Evolutionary conservation across 2,888 invertebrate species (phyloP), one percentile per base, ranked within the genome.

Genomic region (Sialis fuliginosa): DNA sequence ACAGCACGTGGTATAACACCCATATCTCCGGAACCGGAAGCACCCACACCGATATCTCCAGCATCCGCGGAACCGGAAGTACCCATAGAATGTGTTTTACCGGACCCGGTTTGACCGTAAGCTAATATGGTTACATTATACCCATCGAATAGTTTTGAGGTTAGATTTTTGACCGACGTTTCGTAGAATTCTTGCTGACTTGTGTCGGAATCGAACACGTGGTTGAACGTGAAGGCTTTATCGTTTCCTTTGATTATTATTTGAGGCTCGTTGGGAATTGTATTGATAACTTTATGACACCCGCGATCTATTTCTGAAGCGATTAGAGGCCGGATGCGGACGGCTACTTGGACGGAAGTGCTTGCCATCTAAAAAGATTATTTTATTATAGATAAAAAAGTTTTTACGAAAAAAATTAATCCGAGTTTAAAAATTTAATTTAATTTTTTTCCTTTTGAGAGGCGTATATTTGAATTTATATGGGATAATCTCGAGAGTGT

Each of bases 71-170:
- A 68, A 53, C 82, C 82, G 43, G 79, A 74, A 0, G 89, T 89
- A 0, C 92, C 93, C 93, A 95, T 95, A 0, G 91, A 86, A 61
- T 81, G 80, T 0, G 93, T 95, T 64, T 95, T 95, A 0, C 95
- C 92, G 37, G 90, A 90, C 1, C 90, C 93, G 0, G 95, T 95
- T 65, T 95, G 93, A 0, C 95, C 95, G 64, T 95, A 95, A 0
- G 95, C 93, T 46, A 95, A 62, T 47, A 95, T 87, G 3, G 93
- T 95, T 0, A 90, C 84, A 72, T 95, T 95, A 59, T 87, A 95
- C 0, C 91, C 88, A 71, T 82, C 75, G 60, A 90, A 87, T 9
- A 91, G 66, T 57, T 78, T 82, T 2, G 70, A 67, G 30, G 92
- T 70, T 51, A 90, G 74, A n/a, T 73, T 70, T 53, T 76, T 72